Evolutionary conservation across 2,797 vertebrate species (phyloP), one percentile per base, ranked within the genome.

Genomic region (Cryptoblepharus egeriae): DNA sequence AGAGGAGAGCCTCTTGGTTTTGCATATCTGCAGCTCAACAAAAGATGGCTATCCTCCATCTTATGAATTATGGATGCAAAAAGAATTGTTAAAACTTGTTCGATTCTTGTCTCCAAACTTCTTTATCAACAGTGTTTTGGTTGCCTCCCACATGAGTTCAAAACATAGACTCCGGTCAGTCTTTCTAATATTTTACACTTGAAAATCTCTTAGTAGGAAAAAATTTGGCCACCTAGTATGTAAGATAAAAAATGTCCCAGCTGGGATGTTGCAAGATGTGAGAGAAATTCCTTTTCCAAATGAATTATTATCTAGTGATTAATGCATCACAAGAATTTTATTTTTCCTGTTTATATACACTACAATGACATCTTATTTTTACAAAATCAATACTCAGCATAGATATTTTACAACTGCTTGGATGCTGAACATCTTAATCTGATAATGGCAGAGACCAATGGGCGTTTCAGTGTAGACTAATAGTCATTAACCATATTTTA

Each of bases 321-420:
- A 10, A 13, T 65, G 90, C 57, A 58, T 76, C 42, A 80, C n/a
- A 79, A 55, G 65, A 89, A 88, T 85, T 69, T 72, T 10, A 80
- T 91, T 92, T 90, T 42, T 68, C 28, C 39, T 88, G 42, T 42
- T 78, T 83, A 67, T 45, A 85, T 84, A 5, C 45, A 49, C 55
- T 86, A 45, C 57, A 86, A 75, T 74, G 7, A 3, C 39, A 81
- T 64, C 63, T 68, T 49, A 60, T 39, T 15, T 30, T 35, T 60
- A 22, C 28, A 61, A 81, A 73, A 88, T 2, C 39, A 83, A 55
- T 70, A 88, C 13, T 60, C 65, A 79, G 18, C 55, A 22, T 32
- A 75, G 61, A 49, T 1, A 24, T 74, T 90, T 55, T 82, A 81
- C 90, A 85, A 72, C 1, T 71, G 35, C 26, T 85, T 79, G 73